phyloP scores from a whole-genome alignment of 2,888 invertebrate species.

The Eilema caniola region DNA sequence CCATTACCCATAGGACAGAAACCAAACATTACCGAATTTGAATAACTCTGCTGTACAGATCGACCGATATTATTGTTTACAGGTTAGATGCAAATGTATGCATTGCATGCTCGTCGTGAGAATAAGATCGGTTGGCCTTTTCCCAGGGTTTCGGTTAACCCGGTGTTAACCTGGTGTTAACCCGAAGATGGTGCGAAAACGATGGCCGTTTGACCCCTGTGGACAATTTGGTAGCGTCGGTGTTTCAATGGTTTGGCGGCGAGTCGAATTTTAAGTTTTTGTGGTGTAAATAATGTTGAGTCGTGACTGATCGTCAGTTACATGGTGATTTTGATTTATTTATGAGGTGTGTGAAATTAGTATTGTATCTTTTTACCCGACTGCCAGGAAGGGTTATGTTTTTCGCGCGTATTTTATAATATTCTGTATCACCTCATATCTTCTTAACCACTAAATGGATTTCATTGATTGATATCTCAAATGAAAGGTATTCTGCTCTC shows the following conservation, averaged over 20 bases:
- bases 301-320: constrained; percentile 2
- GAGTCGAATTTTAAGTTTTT: constrained; percentile 30
- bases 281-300: constrained; percentile 15
- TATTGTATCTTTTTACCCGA: too few species aligned
- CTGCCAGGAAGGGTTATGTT: too few species aligned
- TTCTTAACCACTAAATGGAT: too few species aligned
- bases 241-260: constrained; percentile 12
- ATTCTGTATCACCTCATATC: too few species aligned
- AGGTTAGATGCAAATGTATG: constrained; percentile 70
- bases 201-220: constrained; percentile 49
- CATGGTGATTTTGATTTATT: background rate
- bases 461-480: too few species aligned
- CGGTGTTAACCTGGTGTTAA: constrained; percentile 70
- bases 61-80: constrained; percentile 66
- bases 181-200: constrained; percentile 71
- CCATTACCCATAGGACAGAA: constrained; percentile 31
- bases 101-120: constrained; percentile 66
- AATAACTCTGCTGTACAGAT: constrained; percentile 52
- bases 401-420: too few species aligned
- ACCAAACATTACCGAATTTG: constrained; percentile 47
- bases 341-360: background rate
- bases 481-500: too few species aligned
- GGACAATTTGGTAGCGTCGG: constrained; percentile 53
- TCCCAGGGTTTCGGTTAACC: constrained; percentile 73
- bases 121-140: constrained; percentile 62